Conservation (phyloP, 2,797 vertebrate genomes). For the Sebastes cheni region DNA sequence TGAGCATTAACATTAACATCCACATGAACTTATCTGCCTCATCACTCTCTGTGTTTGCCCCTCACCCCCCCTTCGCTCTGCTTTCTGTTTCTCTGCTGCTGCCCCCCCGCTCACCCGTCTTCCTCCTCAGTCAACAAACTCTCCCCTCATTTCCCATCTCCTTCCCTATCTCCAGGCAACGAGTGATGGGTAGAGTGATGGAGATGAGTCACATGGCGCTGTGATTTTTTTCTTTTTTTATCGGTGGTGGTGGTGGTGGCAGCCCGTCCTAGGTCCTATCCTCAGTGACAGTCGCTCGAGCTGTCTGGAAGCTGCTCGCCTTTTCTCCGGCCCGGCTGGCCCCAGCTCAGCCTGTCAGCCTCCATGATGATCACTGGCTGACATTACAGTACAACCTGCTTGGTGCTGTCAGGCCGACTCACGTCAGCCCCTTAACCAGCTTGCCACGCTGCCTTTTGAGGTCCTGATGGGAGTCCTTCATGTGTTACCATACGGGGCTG, state of each 20-base stretch:
- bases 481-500: conserved; percentile 35
- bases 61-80: conserved; percentile 6
- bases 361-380: conserved; percentile 76
- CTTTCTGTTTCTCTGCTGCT: conserved; percentile 15
- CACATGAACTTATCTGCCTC: conserved; percentile 75
- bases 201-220: conserved; percentile 69
- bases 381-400: conserved; percentile 76
- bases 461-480: conserved; percentile 53
- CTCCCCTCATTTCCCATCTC: conserved; percentile 41
- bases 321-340: conserved; percentile 66
- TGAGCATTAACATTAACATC: conserved; percentile 79
- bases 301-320: conserved; percentile 65
- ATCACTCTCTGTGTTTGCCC: conserved; percentile 51
- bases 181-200: conserved; percentile 45
- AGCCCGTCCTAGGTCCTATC: conserved; percentile 58
- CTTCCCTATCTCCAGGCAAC: conserved; percentile 69
- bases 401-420: conserved; percentile 75
- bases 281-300: conserved; percentile 55
- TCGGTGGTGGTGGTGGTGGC: conserved; percentile 46
- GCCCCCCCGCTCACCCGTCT: conserved; percentile 1
- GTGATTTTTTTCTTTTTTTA: conserved; percentile 43
- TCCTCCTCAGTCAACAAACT: conserved; percentile 51
- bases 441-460: conserved; percentile 60
- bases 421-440: conserved; percentile 72
- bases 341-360: conserved; percentile 70